Conservation (phyloP, 2,888 invertebrate species). For the Thyatira batis region DNA sequence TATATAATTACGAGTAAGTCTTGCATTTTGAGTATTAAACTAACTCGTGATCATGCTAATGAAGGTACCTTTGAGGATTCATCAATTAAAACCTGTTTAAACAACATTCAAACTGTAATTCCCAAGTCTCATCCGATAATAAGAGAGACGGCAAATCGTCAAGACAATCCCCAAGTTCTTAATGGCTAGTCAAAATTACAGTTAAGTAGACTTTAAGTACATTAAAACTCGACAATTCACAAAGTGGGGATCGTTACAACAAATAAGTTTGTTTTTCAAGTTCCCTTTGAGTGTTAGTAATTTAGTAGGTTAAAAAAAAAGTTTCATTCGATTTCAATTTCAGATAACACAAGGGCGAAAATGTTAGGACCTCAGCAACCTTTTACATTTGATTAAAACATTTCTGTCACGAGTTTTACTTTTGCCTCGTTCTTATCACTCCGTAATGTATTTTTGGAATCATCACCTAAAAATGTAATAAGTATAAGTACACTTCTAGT, state of each 20-base stretch:
- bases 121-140: slow-evolving; percentile 19
- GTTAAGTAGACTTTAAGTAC: slow-evolving; percentile 63
- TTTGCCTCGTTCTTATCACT: not conserved
- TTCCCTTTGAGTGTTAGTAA: slow-evolving; percentile 9
- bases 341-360: not conserved
- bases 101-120: slow-evolving; percentile 44
- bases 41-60: too few species aligned
- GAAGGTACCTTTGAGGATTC: not conserved
- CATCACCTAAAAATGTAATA: not conserved
- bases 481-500: not conserved
- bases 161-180: slow-evolving; percentile 58
- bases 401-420: not conserved
- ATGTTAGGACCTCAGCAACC: not conserved
- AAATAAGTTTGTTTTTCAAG: slow-evolving; percentile 38
- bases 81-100: slow-evolving; percentile 20
- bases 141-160: slow-evolving; percentile 45
- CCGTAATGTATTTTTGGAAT: not conserved
- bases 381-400: not conserved
- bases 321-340: slow-evolving; percentile 4
- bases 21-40: too few species aligned
- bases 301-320: slow-evolving; percentile 1
- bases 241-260: slow-evolving; percentile 49
- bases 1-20: too few species aligned
- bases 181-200: slow-evolving; percentile 64
- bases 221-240: slow-evolving; percentile 56